Percentiles rank a stretch among this genome's conserved stretches.
These are phyloP conservation scores for Limnephilus rhombicus DNA, from an alignment of 2,888 invertebrate species.

Conservation along the genomic window DNA sequence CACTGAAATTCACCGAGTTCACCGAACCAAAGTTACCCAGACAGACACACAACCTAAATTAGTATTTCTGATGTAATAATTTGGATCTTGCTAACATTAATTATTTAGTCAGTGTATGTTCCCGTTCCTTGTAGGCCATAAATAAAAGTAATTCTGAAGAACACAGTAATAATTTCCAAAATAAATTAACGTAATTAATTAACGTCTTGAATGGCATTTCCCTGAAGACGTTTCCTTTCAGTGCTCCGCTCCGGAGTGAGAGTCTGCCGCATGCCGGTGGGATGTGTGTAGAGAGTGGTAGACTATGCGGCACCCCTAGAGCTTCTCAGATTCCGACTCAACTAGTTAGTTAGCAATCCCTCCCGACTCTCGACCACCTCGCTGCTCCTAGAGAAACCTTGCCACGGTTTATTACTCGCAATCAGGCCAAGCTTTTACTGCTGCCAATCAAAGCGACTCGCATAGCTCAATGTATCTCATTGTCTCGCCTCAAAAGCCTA, in stretches of 20 bases:
- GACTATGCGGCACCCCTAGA: not conserved
- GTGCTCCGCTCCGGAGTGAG: too few species aligned
- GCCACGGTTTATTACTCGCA: not conserved
- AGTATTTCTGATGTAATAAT: not conserved
- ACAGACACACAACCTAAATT: too few species aligned
- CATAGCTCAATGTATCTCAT: not conserved
- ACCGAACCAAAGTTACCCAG: too few species aligned
- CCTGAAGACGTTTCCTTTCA: not conserved
- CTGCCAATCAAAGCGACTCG: not conserved
- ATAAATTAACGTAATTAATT: not conserved
- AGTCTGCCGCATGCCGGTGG: not conserved
- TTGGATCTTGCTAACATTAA: not conserved
- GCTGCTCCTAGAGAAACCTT: not conserved
- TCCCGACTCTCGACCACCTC: not conserved
- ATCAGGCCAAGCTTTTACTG: slow-evolving; percentile 3
- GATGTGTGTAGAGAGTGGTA: not conserved
- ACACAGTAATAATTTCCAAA: not conserved
- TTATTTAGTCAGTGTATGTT: not conserved
- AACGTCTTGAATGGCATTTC: not conserved
- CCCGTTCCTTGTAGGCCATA: not conserved
- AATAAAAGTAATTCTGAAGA: not conserved
- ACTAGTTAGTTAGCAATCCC: not conserved
- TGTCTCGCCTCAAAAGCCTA: not conserved
- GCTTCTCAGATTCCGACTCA: not conserved
- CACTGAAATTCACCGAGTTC: too few species aligned